phyloP scores from a whole-genome alignment of 2,113 vertebrate genomes.

The Hippocampus zosterae region DNA sequence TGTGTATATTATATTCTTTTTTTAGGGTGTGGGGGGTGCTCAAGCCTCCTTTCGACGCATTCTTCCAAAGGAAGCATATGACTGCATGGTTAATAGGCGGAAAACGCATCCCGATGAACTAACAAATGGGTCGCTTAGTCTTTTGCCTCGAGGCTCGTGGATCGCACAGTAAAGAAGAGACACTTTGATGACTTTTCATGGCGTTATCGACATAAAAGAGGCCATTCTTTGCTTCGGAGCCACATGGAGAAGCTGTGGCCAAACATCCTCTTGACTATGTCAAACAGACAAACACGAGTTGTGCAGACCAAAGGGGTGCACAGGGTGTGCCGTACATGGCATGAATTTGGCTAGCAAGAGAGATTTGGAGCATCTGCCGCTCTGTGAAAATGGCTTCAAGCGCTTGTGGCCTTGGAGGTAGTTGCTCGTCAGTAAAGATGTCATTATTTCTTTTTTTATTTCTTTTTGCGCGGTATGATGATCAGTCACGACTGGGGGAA shows the following conservation, averaged over 20 bases:
- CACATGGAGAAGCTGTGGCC: neutral
- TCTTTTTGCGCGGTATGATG: too few species aligned
- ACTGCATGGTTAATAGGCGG: slow-evolving; percentile 57
- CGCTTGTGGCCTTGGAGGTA: neutral
- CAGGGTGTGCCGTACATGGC: neutral
- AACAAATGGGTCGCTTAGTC: slow-evolving; percentile 58
- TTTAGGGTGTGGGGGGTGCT: neutral
- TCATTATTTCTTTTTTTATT: too few species aligned
- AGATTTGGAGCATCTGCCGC: neutral
- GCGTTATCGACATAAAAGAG: slow-evolving; percentile 15
- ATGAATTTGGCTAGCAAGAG: neutral
- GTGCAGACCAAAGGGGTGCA: neutral
- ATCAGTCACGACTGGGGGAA: neutral
- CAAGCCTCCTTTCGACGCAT: slow-evolving; percentile 47
- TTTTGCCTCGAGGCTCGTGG: slow-evolving; percentile 30
- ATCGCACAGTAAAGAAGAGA: slow-evolving; percentile 29
- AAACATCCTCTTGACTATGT: neutral
- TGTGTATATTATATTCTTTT: too few species aligned
- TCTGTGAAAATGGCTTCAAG: neutral
- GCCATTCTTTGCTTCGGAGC: slow-evolving; percentile 20
- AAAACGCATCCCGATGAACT: slow-evolving; percentile 55
- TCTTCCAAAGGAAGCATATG: slow-evolving; percentile 47
- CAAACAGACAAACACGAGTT: neutral
- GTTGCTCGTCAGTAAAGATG: too few species aligned
- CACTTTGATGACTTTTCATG: slow-evolving; percentile 44